phyloP scores from a whole-genome alignment of 2,113 vertebrate genomes.

The Haemorhous mexicanus region DNA sequence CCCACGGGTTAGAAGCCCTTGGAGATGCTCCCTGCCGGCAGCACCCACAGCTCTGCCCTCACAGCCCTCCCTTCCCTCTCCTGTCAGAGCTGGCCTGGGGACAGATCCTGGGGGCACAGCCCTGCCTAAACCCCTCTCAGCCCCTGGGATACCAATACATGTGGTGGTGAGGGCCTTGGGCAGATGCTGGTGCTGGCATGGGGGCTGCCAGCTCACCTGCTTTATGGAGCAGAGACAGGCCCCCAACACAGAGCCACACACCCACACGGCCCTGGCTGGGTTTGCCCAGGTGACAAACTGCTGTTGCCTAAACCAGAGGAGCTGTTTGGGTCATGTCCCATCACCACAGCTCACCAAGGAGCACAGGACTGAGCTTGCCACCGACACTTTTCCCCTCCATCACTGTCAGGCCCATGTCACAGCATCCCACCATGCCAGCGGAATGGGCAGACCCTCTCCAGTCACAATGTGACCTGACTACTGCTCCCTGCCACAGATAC shows the following conservation, averaged over 20 bases:
- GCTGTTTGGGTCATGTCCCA: not conserved
- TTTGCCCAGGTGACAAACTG: not conserved
- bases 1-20: fast-evolving
- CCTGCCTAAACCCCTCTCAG: not conserved
- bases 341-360: not conserved
- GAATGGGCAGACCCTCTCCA: not conserved
- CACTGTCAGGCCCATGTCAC: not conserved
- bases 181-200: fast-evolving
- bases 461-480: not conserved
- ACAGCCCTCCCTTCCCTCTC: not conserved
- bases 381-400: not conserved
- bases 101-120: not conserved
- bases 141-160: not conserved
- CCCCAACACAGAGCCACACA: not conserved
- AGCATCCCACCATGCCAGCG: fast-evolving
- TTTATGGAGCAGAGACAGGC: not conserved
- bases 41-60: not conserved
- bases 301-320: not conserved
- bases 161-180: fast-evolving
- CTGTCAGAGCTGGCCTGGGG: not conserved
- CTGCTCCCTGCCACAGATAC: not conserved
- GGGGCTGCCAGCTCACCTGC: not conserved
- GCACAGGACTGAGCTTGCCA: not conserved
- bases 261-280: not conserved
- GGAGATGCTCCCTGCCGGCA: not conserved